phyloP scores from a whole-genome alignment of 2,888 invertebrate species.

The Smittia sp. region DNA sequence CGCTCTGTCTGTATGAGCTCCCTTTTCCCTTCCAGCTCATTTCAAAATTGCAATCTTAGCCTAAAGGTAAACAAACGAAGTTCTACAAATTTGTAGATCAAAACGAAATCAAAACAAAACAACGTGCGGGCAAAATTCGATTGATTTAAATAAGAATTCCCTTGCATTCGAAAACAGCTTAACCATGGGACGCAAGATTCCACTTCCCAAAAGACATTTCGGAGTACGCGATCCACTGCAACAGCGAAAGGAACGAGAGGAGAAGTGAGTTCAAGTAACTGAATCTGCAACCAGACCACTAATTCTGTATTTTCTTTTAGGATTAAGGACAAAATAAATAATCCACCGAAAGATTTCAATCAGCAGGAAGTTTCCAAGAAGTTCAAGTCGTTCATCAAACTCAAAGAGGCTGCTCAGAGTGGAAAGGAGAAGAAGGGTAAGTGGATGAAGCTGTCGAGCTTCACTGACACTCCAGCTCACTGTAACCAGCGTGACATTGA shows the following conservation, averaged over 20 bases:
- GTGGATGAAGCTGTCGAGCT: conserved; percentile 17
- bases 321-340: conserved; percentile 69
- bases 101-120: background rate
- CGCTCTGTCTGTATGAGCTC: background rate
- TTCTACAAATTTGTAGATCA: no score
- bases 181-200: conserved; percentile 13
- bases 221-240: conserved; percentile 74
- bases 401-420: conserved; percentile 56
- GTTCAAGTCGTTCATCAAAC: conserved; percentile 62
- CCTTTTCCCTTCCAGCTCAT: background rate
- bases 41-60: no score
- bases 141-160: background rate
- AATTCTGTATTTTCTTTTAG: conserved; percentile 53
- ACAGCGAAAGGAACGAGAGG: conserved; percentile 63
- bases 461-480: no score
- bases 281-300: background rate
- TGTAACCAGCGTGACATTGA: no score
- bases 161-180: background rate
- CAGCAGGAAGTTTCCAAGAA: conserved; percentile 73
- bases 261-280: conserved; percentile 57
- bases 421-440: conserved; percentile 47
- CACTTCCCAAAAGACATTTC: conserved; percentile 55
- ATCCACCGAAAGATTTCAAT: conserved; percentile 67
- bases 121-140: background rate
- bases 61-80: background rate